phyloP scores from a whole-genome alignment of 2,888 invertebrate species.

The Anoplius nigerrimus region DNA sequence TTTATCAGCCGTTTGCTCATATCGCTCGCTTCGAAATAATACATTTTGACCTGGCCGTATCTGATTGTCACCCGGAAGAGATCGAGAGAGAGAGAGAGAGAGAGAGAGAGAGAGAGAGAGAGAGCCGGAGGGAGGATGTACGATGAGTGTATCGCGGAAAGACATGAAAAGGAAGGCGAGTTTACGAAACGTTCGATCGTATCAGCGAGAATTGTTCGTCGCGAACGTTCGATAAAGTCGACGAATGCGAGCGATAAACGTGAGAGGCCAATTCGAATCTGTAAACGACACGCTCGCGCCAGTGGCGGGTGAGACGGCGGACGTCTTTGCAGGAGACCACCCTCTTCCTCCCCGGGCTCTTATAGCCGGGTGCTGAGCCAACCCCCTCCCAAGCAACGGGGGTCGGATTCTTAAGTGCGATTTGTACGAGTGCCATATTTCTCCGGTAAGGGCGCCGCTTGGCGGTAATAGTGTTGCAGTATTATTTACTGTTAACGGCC shows the following conservation, averaged over 20 bases:
- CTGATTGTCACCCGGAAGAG: no score
- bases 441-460: conserved; percentile 51
- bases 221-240: not conserved
- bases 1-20: no score
- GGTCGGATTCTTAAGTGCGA: conserved; percentile 51
- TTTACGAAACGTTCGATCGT: no score
- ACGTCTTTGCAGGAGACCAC: conserved; percentile 5
- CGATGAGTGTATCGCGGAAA: no score
- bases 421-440: conserved; percentile 60
- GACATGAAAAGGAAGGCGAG: no score
- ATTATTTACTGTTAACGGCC: conserved; percentile 70
- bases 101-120: no score
- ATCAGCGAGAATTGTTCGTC: not conserved
- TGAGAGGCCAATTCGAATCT: conserved; percentile 26
- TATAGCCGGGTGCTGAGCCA: not conserved
- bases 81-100: no score
- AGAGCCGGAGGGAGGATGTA: no score
- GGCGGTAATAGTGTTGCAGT: conserved; percentile 61
- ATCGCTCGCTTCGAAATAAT: no score
- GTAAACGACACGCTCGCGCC: conserved; percentile 1
- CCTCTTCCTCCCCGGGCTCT: conserved; percentile 4
- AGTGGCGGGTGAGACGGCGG: not conserved
- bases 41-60: no score
- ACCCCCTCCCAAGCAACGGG: conserved; percentile 7
- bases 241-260: conserved; percentile 1